Evolutionary conservation across 2,797 vertebrate genomes (phyloP).

Genomic region (Anisognathus igniventris): DNA sequence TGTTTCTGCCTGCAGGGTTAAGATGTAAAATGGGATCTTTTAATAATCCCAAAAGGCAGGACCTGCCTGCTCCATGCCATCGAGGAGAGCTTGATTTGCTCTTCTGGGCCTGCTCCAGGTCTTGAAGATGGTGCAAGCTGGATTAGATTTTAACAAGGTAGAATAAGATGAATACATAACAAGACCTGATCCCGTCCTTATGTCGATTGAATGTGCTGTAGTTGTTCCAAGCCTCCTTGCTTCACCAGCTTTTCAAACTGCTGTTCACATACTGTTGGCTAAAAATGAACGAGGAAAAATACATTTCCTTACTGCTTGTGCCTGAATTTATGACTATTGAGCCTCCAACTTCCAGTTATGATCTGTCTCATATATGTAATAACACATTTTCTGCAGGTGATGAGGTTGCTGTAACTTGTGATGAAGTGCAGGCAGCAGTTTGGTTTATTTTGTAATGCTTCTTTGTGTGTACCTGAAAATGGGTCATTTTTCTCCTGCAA

Average conservation of each 20-base stretch:
- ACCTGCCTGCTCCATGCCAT: not conserved
- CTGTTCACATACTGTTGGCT: constrained; percentile 16
- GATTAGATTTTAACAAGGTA: constrained; percentile 40
- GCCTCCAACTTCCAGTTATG: constrained; percentile 44
- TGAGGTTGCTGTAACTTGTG: constrained; percentile 53
- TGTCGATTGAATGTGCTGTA: not conserved
- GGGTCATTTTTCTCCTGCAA: constrained; percentile 65
- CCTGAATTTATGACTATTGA: constrained; percentile 35
- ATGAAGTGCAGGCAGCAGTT: constrained; percentile 49
- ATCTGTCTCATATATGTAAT: constrained; percentile 51
- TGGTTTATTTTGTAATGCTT: constrained; percentile 58
- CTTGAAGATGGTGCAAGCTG: not conserved
- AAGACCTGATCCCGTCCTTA: not conserved
- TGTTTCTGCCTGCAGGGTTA: constrained; percentile 16
- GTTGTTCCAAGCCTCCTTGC: not conserved
- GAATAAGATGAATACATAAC: constrained; percentile 43
- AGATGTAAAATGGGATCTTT: constrained; percentile 49
- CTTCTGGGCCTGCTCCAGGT: constrained; percentile 21
- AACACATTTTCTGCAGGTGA: constrained; percentile 60
- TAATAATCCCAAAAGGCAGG: constrained; percentile 21
- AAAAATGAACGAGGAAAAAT: constrained; percentile 9
- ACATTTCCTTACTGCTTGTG: constrained; percentile 10
- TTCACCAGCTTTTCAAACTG: constrained; percentile 19
- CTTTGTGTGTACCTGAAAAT: constrained; percentile 66
- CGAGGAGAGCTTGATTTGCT: constrained; percentile 18